Evolutionary conservation across 2,797 vertebrate species (phyloP), one percentile per base, ranked within the genome.

Genomic region (Vultur gryphus): DNA sequence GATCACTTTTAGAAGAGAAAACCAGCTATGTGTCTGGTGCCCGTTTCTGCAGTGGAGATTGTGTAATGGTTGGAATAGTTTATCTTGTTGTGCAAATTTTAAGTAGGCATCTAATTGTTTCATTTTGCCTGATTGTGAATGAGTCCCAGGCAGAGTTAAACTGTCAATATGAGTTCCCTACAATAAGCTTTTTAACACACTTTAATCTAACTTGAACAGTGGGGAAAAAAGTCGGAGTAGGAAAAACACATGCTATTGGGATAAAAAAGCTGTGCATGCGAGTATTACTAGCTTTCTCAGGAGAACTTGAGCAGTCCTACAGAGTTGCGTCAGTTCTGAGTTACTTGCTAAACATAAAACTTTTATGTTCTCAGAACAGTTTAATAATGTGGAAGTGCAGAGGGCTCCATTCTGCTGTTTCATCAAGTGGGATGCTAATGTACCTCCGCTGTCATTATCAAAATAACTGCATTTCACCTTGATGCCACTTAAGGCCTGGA

Each of bases 281-380:
- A 54, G 58, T 16, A 11, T 44, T 39, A 31, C 7, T 57, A 26
- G 29, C 52, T 69, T 73, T n/a, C 51, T 69, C 13, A 6, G 67
- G 51, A 79, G 64, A 17, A 5, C 33, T 20, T 33, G 31, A 75
- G 54, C 54, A 49, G 84, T 72, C 88, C 58, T 71, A 10, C 1
- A 1, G 67, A 73, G 48, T 17, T 3, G 3, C 0, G 0, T 86
- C 52, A 31, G 25, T 52, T 92, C 4, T 0, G 41, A 71, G 43
- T 71, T 51, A 33, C 55, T 35, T n/a, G 31, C n/a, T 80, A 51
- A 51, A 21, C 29, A 29, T 25, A 19, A 9, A 35, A 54, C 33
- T 13, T 11, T 6, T 8, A 7, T 28, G 4, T 51, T 54, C 21
- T 73, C 51, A 58, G 28, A 55, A 11, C 13, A 76, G 14, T 37